Base-by-base conservation (phyloP, 2,113 vertebrate genomes). In the Solea senegalensis region DNA sequence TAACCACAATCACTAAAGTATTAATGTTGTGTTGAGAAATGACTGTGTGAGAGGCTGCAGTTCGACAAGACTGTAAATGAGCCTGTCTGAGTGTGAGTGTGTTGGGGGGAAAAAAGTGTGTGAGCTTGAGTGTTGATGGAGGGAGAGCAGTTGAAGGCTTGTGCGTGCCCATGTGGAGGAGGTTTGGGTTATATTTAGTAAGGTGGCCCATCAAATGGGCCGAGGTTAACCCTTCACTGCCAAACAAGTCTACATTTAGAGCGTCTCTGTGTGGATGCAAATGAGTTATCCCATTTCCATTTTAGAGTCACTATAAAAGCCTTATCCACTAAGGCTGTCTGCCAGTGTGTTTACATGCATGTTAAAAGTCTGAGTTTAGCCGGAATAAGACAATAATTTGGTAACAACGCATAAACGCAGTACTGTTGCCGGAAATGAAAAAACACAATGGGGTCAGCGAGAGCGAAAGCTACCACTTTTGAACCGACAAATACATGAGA, bases 131-230 rank as follows among this genome's bases (percentile, higher is more conserved):
- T 85, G 89, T 71, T 61, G 87, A 90, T 82, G 91, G 79, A 79
- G 72, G 62, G 69, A 85, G 83, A 79, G 84, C 77, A 86, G 79
- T 76, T 43, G 54, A 70, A 81, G 88, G 74, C 72, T 75, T 71
- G 84, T 82, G 85, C 46, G 73, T 88, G 88, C 74, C 83, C 87
- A 73, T 78, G 76, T 80, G 72, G 69, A 81, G 71, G 76, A 78
- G 88, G 83, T 69, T 72, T 61, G 8, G 74, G 80, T 91, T 90
- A 90, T 91, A 88, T 88, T 88, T 90, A 91, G 87, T 53, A 72
- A 82, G 71, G 74, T 72, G 60, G 75, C 27, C 66, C 80, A 81
- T 81, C 76, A 78, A 87, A 89, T 43, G 26, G 64, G 68, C 74
- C 52, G 53, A 72, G 57, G 72, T 90, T 86, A 89, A 85, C 78